Conservation (phyloP, 2,888 invertebrate genomes). For the Apotomis turbidana region DNA sequence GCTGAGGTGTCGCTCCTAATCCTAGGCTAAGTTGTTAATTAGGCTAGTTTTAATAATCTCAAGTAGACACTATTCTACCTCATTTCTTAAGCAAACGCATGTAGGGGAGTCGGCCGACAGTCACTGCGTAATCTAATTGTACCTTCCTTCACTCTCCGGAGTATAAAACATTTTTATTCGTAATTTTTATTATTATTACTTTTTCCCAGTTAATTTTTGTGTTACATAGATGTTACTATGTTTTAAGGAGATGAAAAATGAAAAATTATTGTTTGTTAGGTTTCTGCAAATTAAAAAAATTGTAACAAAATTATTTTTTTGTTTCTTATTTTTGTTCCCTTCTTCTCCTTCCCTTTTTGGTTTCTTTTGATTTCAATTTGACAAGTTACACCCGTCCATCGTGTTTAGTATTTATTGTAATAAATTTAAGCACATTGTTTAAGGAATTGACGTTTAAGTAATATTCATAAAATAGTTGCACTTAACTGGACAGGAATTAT, state of each 20-base stretch:
- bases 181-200: conserved; percentile 76
- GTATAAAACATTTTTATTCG: conserved; percentile 77
- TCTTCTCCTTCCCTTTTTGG: conserved; percentile 54
- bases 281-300: conserved; percentile 84
- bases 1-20: conserved; percentile 69
- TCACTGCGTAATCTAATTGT: conserved; percentile 78
- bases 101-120: conserved; percentile 70
- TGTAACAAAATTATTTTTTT: conserved; percentile 80
- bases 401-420: conserved; percentile 79
- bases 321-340: conserved; percentile 68
- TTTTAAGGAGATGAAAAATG: conserved; percentile 81
- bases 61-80: conserved; percentile 69
- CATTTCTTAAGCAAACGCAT: conserved; percentile 60
- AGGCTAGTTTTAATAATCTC: conserved; percentile 80
- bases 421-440: conserved; percentile 75
- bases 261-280: conserved; percentile 84
- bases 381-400: conserved; percentile 84
- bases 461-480: conserved; percentile 75
- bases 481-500: conserved; percentile 71
- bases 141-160: conserved; percentile 82
- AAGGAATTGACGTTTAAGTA: conserved; percentile 71
- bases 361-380: conserved; percentile 61
- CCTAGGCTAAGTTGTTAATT: conserved; percentile 75
- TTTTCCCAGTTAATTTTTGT: conserved; percentile 82
- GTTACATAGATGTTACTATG: conserved; percentile 85